Evolutionary conservation across 1,140 invertebrate species (phyloP).

Genomic region (Diploscapter pachys): DNA sequence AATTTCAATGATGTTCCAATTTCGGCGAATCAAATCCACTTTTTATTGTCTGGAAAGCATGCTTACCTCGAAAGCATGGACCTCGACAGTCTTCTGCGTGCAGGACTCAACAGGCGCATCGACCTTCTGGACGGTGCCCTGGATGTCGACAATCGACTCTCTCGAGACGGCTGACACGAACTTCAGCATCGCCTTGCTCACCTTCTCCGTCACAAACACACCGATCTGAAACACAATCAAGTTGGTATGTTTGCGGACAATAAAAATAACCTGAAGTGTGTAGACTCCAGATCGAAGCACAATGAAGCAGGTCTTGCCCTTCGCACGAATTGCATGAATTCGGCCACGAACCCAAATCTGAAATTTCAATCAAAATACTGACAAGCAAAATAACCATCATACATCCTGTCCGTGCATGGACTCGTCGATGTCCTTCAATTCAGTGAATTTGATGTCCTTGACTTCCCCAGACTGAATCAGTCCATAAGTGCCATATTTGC

Average conservation of each 20-base stretch:
- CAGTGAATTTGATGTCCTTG: conserved; percentile 42
- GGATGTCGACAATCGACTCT: conserved; percentile 90
- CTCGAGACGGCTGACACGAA: conserved; percentile 61
- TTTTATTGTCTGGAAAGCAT: neutral
- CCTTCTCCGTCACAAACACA: conserved; percentile 74
- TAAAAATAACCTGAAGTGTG: conserved; percentile 75
- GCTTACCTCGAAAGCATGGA: conserved; percentile 69
- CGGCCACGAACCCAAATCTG: conserved; percentile 53
- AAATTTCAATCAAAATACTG: neutral
- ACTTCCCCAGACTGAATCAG: conserved; percentile 49
- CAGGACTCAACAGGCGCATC: conserved; percentile 79
- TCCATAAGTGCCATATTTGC: conserved; percentile 49
- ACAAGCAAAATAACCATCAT: neutral
- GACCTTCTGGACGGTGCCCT: conserved; percentile 74
- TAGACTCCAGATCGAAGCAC: conserved; percentile 83
- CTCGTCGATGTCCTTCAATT: conserved; percentile 38
- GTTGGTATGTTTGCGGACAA: neutral
- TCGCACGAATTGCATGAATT: conserved; percentile 48
- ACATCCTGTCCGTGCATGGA: conserved; percentile 41
- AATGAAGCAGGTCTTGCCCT: conserved; percentile 93
- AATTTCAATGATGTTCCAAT: too few relatives aligned
- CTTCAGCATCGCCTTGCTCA: conserved; percentile 95
- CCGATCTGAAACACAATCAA: conserved; percentile 60
- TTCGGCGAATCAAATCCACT: neutral
- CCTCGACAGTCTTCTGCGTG: conserved; percentile 80